These are phyloP conservation scores for Plectrocnemia conspersa DNA, from an alignment of 1,140 invertebrate genomes.

Conservation along the genomic window DNA sequence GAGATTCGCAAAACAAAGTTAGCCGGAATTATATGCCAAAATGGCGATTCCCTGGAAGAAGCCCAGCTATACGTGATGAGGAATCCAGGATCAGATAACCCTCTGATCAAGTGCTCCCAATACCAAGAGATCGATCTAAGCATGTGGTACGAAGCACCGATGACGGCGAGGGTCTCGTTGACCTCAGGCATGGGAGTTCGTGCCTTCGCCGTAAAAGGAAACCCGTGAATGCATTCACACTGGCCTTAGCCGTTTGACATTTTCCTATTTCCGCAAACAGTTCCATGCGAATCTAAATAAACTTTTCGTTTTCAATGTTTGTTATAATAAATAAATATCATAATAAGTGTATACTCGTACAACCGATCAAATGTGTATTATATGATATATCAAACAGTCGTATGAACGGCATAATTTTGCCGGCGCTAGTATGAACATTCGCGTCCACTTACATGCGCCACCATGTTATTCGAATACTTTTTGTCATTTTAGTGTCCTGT, in stretches of 20 bases:
- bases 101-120: conserved; percentile 57
- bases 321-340: neutral
- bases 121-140: conserved; percentile 54
- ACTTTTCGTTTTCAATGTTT: neutral
- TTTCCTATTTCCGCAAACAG: neutral
- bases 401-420: neutral
- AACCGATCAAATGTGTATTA: no score
- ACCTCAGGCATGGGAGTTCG: neutral
- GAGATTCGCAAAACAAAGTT: conserved; percentile 82
- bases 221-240: neutral
- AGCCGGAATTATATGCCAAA: conserved; percentile 84
- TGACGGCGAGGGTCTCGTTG: neutral
- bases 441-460: neutral
- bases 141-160: conserved; percentile 54
- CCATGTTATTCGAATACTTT: neutral
- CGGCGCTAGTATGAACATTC: neutral
- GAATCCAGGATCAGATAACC: conserved; percentile 55
- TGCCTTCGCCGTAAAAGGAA: neutral
- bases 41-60: conserved; percentile 66
- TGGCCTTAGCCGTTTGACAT: neutral
- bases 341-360: no score
- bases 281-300: conserved; percentile 1
- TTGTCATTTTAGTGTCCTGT: neutral
- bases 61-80: conserved; percentile 78
- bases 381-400: neutral